Evolutionary conservation across 2,888 invertebrate species (phyloP).

Genomic region (Plusia festucae): DNA sequence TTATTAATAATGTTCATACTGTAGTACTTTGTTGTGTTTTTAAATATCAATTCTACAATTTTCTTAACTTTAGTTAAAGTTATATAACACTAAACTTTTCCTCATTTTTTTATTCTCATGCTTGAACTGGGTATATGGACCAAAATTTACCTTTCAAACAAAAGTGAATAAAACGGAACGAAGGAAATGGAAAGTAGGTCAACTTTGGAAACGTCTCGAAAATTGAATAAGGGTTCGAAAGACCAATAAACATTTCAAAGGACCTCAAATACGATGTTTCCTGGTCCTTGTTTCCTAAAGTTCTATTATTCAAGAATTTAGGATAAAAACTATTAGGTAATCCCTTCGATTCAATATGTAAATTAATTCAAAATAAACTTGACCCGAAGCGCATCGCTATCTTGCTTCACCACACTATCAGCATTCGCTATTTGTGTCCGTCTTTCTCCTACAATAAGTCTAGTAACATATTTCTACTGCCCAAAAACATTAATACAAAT

Average conservation of each 20-base stretch:
- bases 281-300: conserved; percentile 14
- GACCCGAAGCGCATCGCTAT: conserved; percentile 60
- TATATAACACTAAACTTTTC: background rate
- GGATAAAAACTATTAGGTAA: conserved; percentile 48
- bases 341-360: conserved; percentile 58
- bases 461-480: conserved; percentile 35
- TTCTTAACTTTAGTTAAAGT: background rate
- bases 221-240: conserved; percentile 36
- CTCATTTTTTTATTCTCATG: background rate
- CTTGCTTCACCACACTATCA: conserved; percentile 65
- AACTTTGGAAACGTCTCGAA: conserved; percentile 22
- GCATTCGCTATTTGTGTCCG: conserved; percentile 59
- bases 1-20: no score
- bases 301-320: conserved; percentile 49
- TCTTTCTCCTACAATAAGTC: conserved; percentile 63
- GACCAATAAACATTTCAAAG: conserved; percentile 25
- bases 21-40: no score
- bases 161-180: conserved; percentile 17
- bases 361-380: conserved; percentile 61
- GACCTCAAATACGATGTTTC: conserved; percentile 22
- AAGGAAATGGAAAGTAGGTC: conserved; percentile 31
- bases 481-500: background rate
- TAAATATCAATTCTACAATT: background rate
- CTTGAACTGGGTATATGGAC: background rate
- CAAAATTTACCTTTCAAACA: conserved; percentile 11